A percentile compares a stretch with the other conserved stretches of the same genome.
Evolutionary conservation across 2,113 vertebrate species (phyloP).

Genomic region (Oplegnathus fasciatus): DNA sequence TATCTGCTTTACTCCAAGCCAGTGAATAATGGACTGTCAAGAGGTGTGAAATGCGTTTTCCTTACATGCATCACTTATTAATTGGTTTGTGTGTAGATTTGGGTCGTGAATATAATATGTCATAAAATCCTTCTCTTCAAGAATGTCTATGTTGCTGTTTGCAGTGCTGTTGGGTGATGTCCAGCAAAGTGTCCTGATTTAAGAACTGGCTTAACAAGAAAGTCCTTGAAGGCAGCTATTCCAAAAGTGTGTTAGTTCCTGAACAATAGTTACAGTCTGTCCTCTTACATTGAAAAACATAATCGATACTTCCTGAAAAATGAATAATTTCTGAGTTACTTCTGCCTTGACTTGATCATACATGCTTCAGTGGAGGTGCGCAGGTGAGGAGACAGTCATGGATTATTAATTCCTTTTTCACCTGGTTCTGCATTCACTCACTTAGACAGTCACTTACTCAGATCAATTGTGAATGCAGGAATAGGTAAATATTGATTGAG

Average conservation of each 20-base stretch:
- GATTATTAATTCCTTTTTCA: constrained; percentile 61
- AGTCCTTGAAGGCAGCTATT: constrained; percentile 8
- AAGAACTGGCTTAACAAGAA: background rate
- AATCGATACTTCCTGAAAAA: constrained; percentile 59
- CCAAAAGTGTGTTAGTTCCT: constrained; percentile 2
- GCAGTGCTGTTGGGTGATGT: constrained; percentile 1
- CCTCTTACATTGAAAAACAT: background rate
- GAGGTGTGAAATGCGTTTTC: constrained; percentile 30
- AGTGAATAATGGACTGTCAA: constrained; percentile 59
- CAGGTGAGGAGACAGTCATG: constrained; percentile 49
- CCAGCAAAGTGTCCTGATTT: background rate
- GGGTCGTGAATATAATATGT: constrained; percentile 8
- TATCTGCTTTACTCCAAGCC: constrained; percentile 32
- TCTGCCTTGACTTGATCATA: constrained; percentile 34
- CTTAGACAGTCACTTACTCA: constrained; percentile 39
- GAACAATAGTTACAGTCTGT: constrained; percentile 3
- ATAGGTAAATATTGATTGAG: constrained; percentile 59
- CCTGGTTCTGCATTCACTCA: constrained; percentile 17
- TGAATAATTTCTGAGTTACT: constrained; percentile 42
- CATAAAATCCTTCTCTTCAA: constrained; percentile 32
- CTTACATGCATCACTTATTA: constrained; percentile 34
- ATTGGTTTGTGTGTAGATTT: constrained; percentile 42
- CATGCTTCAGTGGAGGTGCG: constrained; percentile 54
- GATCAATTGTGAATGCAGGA: constrained; percentile 49
- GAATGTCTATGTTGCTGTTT: background rate